A percentile compares a stretch with the other conserved stretches of the same genome.
Evolutionary conservation across 2,797 vertebrate genomes (phyloP).

Genomic region (Dryobates pubescens): DNA sequence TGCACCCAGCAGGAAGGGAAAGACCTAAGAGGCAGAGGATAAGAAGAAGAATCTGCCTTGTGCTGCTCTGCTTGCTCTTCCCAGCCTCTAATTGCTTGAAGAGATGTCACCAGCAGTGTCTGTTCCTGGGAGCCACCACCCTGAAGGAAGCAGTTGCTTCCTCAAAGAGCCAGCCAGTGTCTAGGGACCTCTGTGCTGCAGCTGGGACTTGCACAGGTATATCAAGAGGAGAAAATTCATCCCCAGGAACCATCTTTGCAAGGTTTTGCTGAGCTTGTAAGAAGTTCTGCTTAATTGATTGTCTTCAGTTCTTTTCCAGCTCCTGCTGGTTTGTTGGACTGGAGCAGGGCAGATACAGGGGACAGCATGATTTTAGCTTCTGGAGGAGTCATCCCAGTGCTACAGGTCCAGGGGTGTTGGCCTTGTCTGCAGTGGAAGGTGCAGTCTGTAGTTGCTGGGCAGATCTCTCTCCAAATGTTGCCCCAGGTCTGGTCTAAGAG

Average conservation of each 20-base stretch:
- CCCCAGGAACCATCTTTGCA: background rate
- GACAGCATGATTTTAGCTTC: rapidly evolving
- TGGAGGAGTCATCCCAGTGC: background rate
- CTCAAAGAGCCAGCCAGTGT: background rate
- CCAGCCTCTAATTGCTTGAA: background rate
- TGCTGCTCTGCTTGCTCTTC: background rate
- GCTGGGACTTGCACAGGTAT: background rate
- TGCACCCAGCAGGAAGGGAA: background rate
- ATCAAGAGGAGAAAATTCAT: background rate
- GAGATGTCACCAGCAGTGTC: background rate
- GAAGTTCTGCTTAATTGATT: background rate
- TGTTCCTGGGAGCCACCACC: constrained; percentile 1
- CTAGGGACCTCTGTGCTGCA: background rate
- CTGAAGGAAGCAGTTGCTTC: background rate
- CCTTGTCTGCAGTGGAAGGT: background rate
- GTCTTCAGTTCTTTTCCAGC: background rate
- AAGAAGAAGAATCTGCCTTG: background rate
- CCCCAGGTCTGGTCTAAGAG: background rate
- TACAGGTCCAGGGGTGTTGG: rapidly evolving
- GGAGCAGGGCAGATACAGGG: background rate
- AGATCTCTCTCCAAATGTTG: background rate
- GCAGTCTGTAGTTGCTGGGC: background rate
- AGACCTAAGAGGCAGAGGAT: background rate
- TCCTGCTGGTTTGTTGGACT: background rate
- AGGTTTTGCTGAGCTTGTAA: constrained; percentile 48